Evolutionary conservation across 2,113 vertebrate species (phyloP), one percentile per base, ranked within the genome.

Genomic region (Channa maculata): DNA sequence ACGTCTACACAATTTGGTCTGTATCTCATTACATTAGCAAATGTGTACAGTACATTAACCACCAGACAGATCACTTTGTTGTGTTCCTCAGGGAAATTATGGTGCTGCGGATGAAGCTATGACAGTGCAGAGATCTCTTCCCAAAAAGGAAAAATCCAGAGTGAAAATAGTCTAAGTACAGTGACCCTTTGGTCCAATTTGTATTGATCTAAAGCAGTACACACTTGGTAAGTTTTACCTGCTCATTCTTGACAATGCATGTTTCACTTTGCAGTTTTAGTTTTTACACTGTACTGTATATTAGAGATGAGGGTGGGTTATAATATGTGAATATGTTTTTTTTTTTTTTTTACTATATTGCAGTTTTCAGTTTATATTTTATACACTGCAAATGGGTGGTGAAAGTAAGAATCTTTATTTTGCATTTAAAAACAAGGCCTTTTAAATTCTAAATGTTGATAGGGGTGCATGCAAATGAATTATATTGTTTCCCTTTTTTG

Each of bases 41-140:
- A 80, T 76, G 75, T 79, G 71, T 74, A 78, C 75, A 86, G 71
- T 82, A 82, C 75, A 86, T 87, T 88, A 87, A 72, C 80, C 75
- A 77, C 59, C 76, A 79, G 80, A 84, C 78, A 71, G 82, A 82
- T 86, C 57, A 55, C 66, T 78, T 73, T 76, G 80, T 75, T 84
- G 65, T 79, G 75, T 55, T 76, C 71, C 83, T 83, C 71, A 9
- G 65, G 82, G 84, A 67, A 81, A 83, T 85, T 77, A 68, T 64
- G 65, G 65, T 62, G 57, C 45, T 76, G 57, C 65, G 63, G 72
- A 63, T 77, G 71, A 77, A 71, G 77, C 67, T 71, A 36, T 57
- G 69, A 75, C 73, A 54, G 5, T 61, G 52, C 41, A 50, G 36
- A 54, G 24, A 48, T 33, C 52, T 74, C 24, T 57, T 81, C 53